Conservation (phyloP, 37 sponge, comb jelly and placozoan genomes). For the Aplysina aerophoba region DNA sequence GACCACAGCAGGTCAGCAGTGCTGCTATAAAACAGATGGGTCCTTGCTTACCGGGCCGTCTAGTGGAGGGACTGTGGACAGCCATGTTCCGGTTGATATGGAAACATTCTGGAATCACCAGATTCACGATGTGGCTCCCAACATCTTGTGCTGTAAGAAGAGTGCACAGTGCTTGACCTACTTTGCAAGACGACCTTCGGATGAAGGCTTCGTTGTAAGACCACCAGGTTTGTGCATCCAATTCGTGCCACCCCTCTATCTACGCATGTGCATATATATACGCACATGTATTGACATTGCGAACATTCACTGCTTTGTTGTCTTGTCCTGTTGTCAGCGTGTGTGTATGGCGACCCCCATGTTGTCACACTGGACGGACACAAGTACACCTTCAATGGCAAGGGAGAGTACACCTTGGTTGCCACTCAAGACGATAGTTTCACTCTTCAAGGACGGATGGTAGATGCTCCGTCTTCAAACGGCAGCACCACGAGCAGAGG, state of each 20-base stretch:
- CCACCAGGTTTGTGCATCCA: slow-evolving; percentile 54
- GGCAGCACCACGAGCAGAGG: slow-evolving; percentile 22
- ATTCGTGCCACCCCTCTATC: neutral
- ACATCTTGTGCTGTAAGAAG: neutral
- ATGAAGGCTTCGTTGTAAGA: slow-evolving; percentile 3
- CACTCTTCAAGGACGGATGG: slow-evolving; percentile 74
- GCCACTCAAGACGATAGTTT: slow-evolving; percentile 53
- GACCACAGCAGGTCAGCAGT: neutral
- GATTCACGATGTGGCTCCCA: neutral
- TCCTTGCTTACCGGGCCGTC: neutral
- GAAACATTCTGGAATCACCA: neutral
- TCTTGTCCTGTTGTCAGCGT: slow-evolving; percentile 48
- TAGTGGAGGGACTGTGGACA: neutral
- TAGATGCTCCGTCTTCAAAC: neutral
- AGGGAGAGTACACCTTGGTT: slow-evolving; percentile 67
- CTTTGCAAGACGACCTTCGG: slow-evolving; percentile 2
- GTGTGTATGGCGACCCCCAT: slow-evolving; percentile 60
- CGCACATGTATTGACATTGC: no score
- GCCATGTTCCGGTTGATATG: neutral
- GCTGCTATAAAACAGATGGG: neutral
- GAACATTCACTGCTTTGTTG: neutral
- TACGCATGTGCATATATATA: neutral
- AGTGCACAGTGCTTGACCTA: neutral
- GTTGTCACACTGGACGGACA: slow-evolving; percentile 61
- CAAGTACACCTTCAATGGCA: slow-evolving; percentile 77